A percentile compares a stretch with the other conserved stretches of the same genome.
phyloP scores from a whole-genome alignment of 2,797 vertebrate species.

The Girardinus metallicus region DNA sequence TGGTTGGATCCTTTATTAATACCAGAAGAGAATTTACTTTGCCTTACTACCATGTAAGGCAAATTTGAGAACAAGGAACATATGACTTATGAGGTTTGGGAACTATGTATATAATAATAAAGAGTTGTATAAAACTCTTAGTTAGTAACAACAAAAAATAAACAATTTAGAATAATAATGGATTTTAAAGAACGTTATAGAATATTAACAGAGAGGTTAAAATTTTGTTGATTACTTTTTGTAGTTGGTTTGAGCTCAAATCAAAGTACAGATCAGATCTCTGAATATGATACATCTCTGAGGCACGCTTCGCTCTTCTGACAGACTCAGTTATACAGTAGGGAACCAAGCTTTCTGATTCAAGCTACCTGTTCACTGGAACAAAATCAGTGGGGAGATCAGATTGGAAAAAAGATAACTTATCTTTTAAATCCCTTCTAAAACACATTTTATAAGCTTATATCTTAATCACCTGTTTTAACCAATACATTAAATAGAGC shows the following conservation, averaged over 20 bases:
- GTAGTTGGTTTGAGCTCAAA: not conserved
- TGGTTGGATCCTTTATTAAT: not conserved
- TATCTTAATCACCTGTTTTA: not conserved
- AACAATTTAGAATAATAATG: not conserved
- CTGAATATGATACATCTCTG: not conserved
- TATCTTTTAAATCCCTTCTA: not conserved
- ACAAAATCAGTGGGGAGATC: not conserved
- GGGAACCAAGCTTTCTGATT: not conserved
- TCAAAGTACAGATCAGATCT: not conserved
- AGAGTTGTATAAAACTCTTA: not conserved
- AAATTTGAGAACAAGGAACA: not conserved
- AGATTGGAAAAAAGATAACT: not conserved
- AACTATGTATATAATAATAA: not conserved
- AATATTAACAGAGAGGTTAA: not conserved
- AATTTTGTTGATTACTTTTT: not conserved
- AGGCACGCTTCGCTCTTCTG: not conserved
- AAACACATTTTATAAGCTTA: not conserved
- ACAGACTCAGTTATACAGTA: not conserved
- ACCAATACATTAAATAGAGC: not conserved
- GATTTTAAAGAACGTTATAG: not conserved
- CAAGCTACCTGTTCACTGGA: not conserved
- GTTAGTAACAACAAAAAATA: not conserved
- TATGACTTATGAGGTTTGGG: not conserved
- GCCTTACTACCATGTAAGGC: not conserved
- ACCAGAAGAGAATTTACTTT: not conserved